Conservation (phyloP, 2,113 vertebrate genomes). For the Cisticola juncidis region DNA sequence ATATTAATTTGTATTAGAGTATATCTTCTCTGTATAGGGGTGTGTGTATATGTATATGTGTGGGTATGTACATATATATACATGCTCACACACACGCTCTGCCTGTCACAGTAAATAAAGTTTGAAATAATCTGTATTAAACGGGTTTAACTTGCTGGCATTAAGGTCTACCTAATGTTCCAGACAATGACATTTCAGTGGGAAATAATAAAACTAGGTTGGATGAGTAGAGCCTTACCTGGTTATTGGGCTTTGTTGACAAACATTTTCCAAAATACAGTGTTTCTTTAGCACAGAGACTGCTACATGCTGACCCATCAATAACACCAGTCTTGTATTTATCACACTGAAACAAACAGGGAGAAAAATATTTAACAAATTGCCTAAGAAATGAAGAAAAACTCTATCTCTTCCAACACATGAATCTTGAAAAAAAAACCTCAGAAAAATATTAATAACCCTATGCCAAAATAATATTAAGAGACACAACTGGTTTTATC, state of each 20-base stretch:
- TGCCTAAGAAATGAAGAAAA: background rate
- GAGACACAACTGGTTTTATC: background rate
- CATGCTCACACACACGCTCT: accelerated
- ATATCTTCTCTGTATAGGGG: background rate
- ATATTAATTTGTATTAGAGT: background rate
- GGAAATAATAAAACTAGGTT: background rate
- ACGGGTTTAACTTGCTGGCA: background rate
- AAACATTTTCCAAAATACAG: constrained; percentile 95
- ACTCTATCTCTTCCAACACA: background rate
- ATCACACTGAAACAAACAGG: constrained; percentile 83
- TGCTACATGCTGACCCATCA: constrained; percentile 93
- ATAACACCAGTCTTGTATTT: constrained; percentile 93
- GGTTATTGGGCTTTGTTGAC: constrained; percentile 87
- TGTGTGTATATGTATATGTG: background rate
- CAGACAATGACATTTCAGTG: background rate
- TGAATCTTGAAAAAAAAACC: background rate
- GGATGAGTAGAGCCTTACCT: constrained; percentile 75
- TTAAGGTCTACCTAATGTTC: background rate
- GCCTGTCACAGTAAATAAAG: background rate
- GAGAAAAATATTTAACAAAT: background rate
- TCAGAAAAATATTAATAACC: background rate
- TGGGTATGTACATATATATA: background rate
- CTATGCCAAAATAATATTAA: background rate
- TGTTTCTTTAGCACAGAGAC: constrained; percentile 92
- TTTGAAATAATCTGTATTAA: background rate